phyloP scores from a whole-genome alignment of 1,140 invertebrate genomes.

The Araneus ventricosus region DNA sequence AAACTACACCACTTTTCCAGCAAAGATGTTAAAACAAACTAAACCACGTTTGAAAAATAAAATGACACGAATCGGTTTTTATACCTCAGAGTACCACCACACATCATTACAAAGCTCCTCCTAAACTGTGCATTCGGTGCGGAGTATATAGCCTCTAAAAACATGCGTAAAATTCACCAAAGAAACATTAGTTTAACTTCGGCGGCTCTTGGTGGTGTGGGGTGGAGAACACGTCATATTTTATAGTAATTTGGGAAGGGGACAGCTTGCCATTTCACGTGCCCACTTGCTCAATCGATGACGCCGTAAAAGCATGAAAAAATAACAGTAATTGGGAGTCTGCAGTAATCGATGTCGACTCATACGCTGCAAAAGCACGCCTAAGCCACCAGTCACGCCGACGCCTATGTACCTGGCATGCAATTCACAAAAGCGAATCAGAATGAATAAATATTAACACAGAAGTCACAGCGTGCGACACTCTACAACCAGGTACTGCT shows the following conservation, averaged over 20 bases:
- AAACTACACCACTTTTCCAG: neutral
- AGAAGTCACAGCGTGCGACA: neutral
- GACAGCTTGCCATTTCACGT: neutral
- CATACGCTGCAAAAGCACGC: neutral
- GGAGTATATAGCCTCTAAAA: neutral
- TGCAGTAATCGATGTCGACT: conserved; percentile 1
- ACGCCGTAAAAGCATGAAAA: neutral
- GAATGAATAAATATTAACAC: conserved; percentile 32
- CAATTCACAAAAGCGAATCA: neutral
- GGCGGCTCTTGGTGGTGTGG: neutral
- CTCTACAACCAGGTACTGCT: neutral
- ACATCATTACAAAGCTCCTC: neutral
- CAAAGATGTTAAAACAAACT: too few relatives aligned
- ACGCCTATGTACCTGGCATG: neutral
- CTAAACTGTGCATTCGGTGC: neutral
- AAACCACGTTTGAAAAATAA: neutral
- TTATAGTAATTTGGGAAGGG: neutral
- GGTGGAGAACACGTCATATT: neutral
- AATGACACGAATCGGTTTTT: neutral
- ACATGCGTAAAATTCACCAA: neutral
- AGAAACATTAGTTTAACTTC: neutral
- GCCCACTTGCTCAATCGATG: conserved; percentile 19
- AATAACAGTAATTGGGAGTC: neutral
- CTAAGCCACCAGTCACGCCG: conserved; percentile 4
- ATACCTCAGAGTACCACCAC: neutral